These are phyloP conservation scores for Malacosoma neustria DNA, from an alignment of 2,888 invertebrate genomes.

Conservation along the genomic window DNA sequence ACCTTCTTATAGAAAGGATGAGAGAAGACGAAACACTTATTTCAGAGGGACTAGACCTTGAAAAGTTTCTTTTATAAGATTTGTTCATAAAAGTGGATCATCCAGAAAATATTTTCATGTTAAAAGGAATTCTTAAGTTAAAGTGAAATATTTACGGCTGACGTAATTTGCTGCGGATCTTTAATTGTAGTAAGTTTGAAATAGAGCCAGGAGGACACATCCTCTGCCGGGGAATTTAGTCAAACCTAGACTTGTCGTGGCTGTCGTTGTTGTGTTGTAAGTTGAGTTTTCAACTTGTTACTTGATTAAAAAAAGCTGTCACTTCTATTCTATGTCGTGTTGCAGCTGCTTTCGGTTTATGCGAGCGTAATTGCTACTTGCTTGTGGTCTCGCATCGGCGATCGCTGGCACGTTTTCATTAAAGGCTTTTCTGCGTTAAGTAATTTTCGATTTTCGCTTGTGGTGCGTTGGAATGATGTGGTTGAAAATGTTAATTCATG, in stretches of 20 bases:
- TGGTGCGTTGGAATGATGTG: constrained; percentile 4
- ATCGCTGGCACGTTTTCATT: constrained; percentile 31
- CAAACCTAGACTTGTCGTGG: too few relatives aligned
- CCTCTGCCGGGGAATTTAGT: too few relatives aligned
- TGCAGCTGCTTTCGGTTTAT: not conserved
- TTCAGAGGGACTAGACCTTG: not conserved
- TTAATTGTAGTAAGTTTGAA: too few relatives aligned
- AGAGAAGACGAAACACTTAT: too few relatives aligned
- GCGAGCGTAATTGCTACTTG: constrained; percentile 25
- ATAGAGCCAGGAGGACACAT: too few relatives aligned
- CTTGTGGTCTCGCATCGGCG: constrained; percentile 20
- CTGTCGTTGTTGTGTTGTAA: too few relatives aligned
- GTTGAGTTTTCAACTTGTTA: too few relatives aligned
- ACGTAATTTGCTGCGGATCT: too few relatives aligned
- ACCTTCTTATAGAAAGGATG: too few relatives aligned
- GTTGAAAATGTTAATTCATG: constrained; percentile 3
- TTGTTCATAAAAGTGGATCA: constrained; percentile 2
- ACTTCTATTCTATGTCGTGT: constrained; percentile 18
- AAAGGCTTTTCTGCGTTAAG: constrained; percentile 18
- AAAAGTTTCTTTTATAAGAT: not conserved
- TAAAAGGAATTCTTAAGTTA: not conserved
- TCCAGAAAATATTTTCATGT: not conserved
- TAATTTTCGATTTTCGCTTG: constrained; percentile 14
- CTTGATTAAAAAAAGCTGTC: not conserved
- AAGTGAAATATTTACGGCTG: too few relatives aligned